Evolutionary conservation across 2,113 vertebrate species (phyloP), one percentile per base, ranked within the genome.

Genomic region (Phalacrocorax pelagicus): DNA sequence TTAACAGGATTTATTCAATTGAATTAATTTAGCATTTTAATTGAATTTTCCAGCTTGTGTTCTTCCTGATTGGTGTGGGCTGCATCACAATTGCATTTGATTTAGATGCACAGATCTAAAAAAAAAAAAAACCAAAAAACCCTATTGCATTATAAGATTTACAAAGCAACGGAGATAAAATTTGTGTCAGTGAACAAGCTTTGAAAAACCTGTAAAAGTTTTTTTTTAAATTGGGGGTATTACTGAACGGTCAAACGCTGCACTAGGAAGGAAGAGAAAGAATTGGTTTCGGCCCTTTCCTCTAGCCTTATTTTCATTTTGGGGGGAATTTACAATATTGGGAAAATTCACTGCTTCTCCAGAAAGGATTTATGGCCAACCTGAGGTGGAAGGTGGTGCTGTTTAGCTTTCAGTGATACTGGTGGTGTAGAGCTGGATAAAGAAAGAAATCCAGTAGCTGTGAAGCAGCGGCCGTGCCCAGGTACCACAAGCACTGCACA

Each of bases 11-110:
- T 98, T 96, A 94, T 91, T 97, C 97, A 88, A 81, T 97, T 93
- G 98, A 97, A 96, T 97, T 97, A 96, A 98, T 96, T 98, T 94
- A 94, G 96, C 92, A 88, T 98, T 97, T 97, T 97, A 97, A 97
- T 97, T 95, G 96, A 97, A 92, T 98, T 95, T 91, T 93, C 72
- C 93, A 83, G 94, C 93, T 74, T 90, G 91, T 88, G 67, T 63
- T 36, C 32, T 66, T 88, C 32, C 95, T 79, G 90, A 81, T 62
- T 83, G 82, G 96, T 88, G 83, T 80, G 91, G 94, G 69, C 84
- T 85, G 82, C 79, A 15, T 86, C 2, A 1, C 21, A 32, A 32
- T 36, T 10, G 79, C 49, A 58, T 78, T 86, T 62, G 86, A 72
- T 97, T 94, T 88, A 72, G 95, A 95, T 63, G 90, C 62, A 24